Conservation (phyloP, 2,888 invertebrate genomes). For the Phytoseiulus persimilis region DNA sequence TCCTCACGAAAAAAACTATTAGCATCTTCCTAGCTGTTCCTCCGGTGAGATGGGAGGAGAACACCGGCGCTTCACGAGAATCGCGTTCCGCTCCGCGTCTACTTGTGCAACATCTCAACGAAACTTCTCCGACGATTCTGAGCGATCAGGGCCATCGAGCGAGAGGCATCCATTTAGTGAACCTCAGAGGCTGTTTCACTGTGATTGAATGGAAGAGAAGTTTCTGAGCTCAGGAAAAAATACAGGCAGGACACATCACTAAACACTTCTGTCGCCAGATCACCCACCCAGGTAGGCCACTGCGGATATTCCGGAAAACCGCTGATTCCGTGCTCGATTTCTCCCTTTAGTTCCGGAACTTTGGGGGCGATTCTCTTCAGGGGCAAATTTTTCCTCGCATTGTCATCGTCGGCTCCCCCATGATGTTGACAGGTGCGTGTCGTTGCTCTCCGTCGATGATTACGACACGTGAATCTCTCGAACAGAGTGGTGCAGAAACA, state of each 20-base stretch:
- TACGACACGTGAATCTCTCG: not conserved
- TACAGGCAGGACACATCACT: too few species aligned
- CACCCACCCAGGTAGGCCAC: not conserved
- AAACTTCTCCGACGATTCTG: too few species aligned
- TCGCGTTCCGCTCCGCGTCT: too few species aligned
- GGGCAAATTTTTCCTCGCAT: not conserved
- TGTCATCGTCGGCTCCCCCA: not conserved
- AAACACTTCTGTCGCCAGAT: too few species aligned
- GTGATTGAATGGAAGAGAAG: too few species aligned
- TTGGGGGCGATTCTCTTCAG: not conserved
- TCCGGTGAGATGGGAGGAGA: not conserved
- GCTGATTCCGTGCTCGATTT: not conserved
- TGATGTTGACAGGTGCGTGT: not conserved
- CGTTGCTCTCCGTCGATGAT: not conserved
- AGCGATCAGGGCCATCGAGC: too few species aligned
- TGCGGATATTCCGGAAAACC: not conserved
- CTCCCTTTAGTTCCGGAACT: not conserved
- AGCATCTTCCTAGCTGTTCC: not conserved
- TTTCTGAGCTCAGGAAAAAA: too few species aligned
- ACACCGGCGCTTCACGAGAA: too few species aligned
- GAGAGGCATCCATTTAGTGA: too few species aligned
- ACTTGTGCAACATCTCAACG: too few species aligned
- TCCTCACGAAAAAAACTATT: not conserved
- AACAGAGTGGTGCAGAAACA: not conserved
- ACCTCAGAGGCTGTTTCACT: too few species aligned